Evolutionary conservation across 1,140 invertebrate genomes (phyloP), one percentile per base, ranked within the genome.

Genomic region (Drosophila micromelanica): DNA sequence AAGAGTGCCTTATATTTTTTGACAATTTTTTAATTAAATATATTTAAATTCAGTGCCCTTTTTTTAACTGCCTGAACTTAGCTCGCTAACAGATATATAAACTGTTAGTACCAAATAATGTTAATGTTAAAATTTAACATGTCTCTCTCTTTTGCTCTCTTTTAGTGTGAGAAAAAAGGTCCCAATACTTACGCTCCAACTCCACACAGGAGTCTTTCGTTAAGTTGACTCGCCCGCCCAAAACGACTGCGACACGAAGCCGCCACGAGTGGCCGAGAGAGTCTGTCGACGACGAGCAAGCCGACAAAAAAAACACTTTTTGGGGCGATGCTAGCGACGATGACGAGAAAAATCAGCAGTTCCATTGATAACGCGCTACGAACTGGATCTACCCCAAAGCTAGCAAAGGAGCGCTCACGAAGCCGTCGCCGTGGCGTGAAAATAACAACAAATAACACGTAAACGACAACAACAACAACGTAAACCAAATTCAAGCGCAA

Each of bases 301-400:
- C 23, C 42, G 23, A 65, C 20, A 27, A n/a, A 23, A 49, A 57
- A 74, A 51, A 27, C 61, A 46, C 70, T 76, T 86, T 81, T 40
- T 86, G 67, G 71, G 75, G 70, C 82, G 81, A 86, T 86, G 81
- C 81, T 86, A 73, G 82, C 75, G 59, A 87, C 71, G 82, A 86
- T 75, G 82, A 75, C 82, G 81, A 86, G 81, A 86, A 86, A 86
- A 86, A 86, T 72, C 69, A 72, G 69, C 61, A 85, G 81, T 85
- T 86, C 74, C 81, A 86, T 86, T 86, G 82, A 86, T 86, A 86
- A 86, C 81, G 81, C 67, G 81, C 74, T 87, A 68, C 81, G 82
- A 87, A 86, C 70, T 86, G 81, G 81, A 74, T 81, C 81, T 80
- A 55, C 15, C 64, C 52, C 62, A 38, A 67, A 57, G 52, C 38